Evolutionary conservation across 1,140 invertebrate species (phyloP), one percentile per base, ranked within the genome.

Genomic region (Drosophila novamexicana): DNA sequence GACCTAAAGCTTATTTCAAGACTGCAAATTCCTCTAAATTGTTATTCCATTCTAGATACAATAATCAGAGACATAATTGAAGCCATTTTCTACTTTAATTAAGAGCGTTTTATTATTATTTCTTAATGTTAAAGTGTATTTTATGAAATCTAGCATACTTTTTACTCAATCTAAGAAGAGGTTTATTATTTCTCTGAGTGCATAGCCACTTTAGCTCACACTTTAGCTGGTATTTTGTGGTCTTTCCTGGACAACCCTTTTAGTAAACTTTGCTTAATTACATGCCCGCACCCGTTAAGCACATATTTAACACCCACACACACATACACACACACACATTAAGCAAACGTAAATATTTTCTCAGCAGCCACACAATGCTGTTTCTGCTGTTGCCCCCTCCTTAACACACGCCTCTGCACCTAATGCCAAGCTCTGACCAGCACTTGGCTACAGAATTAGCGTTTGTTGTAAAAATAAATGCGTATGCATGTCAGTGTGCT

Each of bases 201-300:
- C 8, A 37, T 9, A 36, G 14, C 1, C 8, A 6, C 5, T 54
- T 16, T 10, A 37, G 52, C 52, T 6, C 8, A 1, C 14, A 29
- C 22, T 29, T 37, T 37, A 49, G 14, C 2, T 29, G 6, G 10
- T 29, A 44, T 32, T 42, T 37, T 44, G 49, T 37, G 16, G 32
- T 34, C 22, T 42, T 66, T 14, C 57, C 39, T 44, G 75, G 66
- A 63, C 69, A 79, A 86, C 83, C 83, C 83, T 89, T 86, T 58
- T 75, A 76, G 65, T 53, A 88, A 88, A 88, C 68, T 89, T 89
- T 71, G 65, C 79, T 88, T 75, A 89, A 88, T 88, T 88, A 79
- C 77, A 83, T 66, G 79, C 68, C 84, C 84, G 69, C 69, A 81
- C 72, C 79, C 84, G 79, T 81, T 71, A 70, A 70, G 53, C 67